Percentiles rank a stretch among this genome's conserved stretches.
phyloP scores from a whole-genome alignment of 2,797 vertebrate species.

The Yasuhikotakia modesta region DNA sequence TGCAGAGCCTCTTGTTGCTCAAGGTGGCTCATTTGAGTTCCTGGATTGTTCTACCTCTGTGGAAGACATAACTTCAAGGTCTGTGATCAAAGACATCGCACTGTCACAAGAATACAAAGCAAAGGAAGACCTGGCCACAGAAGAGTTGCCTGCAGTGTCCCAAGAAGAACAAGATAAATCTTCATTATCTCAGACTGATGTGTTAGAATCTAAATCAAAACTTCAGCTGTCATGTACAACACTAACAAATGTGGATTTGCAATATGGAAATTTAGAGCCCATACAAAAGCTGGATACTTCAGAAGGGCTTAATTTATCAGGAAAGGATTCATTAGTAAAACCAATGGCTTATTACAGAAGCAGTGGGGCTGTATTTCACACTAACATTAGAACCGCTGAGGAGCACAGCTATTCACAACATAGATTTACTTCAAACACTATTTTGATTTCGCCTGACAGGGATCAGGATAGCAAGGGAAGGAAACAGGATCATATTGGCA shows the following conservation, averaged over 20 bases:
- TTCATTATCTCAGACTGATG: slow-evolving; percentile 5
- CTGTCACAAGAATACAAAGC: slow-evolving; percentile 23
- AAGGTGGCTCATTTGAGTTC: slow-evolving; percentile 10
- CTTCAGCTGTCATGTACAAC: slow-evolving; percentile 5
- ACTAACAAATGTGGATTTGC: slow-evolving; percentile 43
- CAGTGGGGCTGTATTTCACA: slow-evolving; percentile 32
- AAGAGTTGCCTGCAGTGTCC: not conserved
- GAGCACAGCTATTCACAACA: slow-evolving; percentile 33
- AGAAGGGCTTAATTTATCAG: not conserved
- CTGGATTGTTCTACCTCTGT: slow-evolving; percentile 4
- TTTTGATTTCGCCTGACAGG: slow-evolving; percentile 47
- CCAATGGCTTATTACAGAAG: slow-evolving; percentile 16
- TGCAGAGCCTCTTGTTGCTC: slow-evolving; percentile 4
- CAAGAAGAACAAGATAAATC: slow-evolving; percentile 9
- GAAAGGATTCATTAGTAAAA: slow-evolving; percentile 3
- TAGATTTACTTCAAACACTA: slow-evolving; percentile 39
- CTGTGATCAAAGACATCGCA: not conserved
- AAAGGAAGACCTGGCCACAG: not conserved
- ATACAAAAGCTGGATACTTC: slow-evolving; percentile 3
- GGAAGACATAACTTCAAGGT: slow-evolving; percentile 13
- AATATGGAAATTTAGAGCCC: slow-evolving; percentile 5
- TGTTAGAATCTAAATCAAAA: slow-evolving; percentile 11
- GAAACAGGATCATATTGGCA: slow-evolving; percentile 35
- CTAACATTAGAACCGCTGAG: slow-evolving; percentile 46
- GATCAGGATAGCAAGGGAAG: slow-evolving; percentile 34